Conservation (phyloP, 37 sponge, comb jelly and placozoan genomes). For the Spongilla lacustris region DNA sequence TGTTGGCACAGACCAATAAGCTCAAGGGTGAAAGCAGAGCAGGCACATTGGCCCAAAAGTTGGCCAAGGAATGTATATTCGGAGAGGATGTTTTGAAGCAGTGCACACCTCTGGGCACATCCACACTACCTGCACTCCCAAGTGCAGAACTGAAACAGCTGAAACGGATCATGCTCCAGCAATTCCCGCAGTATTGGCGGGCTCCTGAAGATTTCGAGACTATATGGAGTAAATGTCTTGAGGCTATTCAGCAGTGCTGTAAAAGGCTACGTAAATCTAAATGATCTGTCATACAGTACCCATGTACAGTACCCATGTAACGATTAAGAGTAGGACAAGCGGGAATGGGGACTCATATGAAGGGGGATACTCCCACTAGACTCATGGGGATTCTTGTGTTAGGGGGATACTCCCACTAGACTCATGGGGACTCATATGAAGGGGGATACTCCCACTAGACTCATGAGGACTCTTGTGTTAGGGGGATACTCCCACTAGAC, state of each 20-base stretch:
- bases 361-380: too few species aligned
- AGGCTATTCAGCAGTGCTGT: slow-evolving; percentile 4
- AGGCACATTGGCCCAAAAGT: not conserved
- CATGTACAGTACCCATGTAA: too few species aligned
- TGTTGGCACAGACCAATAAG: not conserved
- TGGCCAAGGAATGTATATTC: not conserved
- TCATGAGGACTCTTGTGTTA: too few species aligned
- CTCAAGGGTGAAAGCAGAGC: not conserved
- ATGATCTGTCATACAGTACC: too few species aligned
- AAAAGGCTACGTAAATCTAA: not conserved
- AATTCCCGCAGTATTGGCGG: slow-evolving; percentile 4
- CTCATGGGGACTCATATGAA: too few species aligned
- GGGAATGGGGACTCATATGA: too few species aligned
- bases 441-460: too few species aligned
- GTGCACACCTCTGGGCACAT: not conserved
- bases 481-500: too few species aligned
- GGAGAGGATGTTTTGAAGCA: not conserved
- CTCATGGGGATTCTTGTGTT: too few species aligned
- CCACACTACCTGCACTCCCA: not conserved
- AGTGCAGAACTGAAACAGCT: not conserved
- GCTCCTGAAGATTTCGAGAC: too few species aligned
- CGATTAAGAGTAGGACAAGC: too few species aligned
- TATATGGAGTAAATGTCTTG: not conserved
- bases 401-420: too few species aligned
- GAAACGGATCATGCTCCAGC: not conserved